A percentile compares a stretch with the other conserved stretches of the same genome.
phyloP scores from a whole-genome alignment of 2,888 invertebrate genomes.

The Perithous albicinctus region DNA sequence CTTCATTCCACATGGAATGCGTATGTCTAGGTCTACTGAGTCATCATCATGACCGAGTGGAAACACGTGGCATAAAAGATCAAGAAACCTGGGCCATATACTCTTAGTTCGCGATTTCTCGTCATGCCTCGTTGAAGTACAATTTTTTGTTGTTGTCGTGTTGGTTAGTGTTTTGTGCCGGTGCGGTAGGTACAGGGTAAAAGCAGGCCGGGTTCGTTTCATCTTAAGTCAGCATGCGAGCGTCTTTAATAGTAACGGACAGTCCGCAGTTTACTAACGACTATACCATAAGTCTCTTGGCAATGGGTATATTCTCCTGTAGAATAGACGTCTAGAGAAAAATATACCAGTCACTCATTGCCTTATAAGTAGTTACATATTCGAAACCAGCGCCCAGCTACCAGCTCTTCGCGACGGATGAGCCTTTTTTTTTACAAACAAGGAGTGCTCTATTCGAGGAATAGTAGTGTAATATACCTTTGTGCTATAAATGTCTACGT shows the following conservation, averaged over 20 bases:
- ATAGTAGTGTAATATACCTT: conserved; percentile 26
- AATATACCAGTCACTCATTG: conserved; percentile 54
- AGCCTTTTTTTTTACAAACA: conserved; percentile 35
- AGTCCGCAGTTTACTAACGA: conserved; percentile 41
- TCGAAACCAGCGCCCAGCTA: conserved; percentile 20
- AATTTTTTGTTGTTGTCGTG: conserved; percentile 6
- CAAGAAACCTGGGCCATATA: neutral
- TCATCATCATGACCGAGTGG: conserved; percentile 4
- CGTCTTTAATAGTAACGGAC: conserved; percentile 34
- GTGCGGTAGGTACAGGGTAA: conserved; percentile 9
- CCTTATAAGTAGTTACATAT: conserved; percentile 47
- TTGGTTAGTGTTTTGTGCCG: conserved; percentile 4
- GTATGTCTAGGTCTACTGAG: neutral
- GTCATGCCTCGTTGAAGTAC: conserved; percentile 29
- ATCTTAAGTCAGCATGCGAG: conserved; percentile 34
- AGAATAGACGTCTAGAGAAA: conserved; percentile 22
- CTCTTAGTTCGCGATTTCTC: neutral
- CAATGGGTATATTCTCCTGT: conserved; percentile 16
- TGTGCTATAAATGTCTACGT: conserved; percentile 1
- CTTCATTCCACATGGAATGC: neutral
- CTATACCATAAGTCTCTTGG: conserved; percentile 14
- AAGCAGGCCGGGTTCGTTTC: conserved; percentile 34
- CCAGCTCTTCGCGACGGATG: conserved; percentile 15
- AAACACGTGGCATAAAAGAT: conserved; percentile 40
- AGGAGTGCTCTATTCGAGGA: conserved; percentile 27